Evolutionary conservation across 2,888 invertebrate species (phyloP).

Genomic region (Notodromas monacha): DNA sequence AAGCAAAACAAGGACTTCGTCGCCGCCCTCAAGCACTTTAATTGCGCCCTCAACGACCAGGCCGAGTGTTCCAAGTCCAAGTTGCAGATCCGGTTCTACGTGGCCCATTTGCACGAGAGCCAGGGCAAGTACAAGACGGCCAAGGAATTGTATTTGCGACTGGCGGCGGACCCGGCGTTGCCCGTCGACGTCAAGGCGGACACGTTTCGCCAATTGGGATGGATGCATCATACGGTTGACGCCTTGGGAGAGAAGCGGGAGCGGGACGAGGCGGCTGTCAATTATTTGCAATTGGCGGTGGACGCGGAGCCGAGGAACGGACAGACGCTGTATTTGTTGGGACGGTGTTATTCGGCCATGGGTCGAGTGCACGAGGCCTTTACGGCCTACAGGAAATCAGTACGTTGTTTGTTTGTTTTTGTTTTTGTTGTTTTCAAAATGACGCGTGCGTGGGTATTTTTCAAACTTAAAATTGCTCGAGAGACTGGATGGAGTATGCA

Average conservation of each 20-base stretch:
- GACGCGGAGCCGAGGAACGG: conserved; percentile 75
- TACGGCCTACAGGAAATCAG: conserved; percentile 85
- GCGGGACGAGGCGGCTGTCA: conserved; percentile 53
- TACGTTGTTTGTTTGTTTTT: too few species aligned
- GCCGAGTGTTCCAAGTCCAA: conserved; percentile 54
- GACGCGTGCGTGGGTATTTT: too few species aligned
- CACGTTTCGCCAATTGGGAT: conserved; percentile 68
- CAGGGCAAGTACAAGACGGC: conserved; percentile 65
- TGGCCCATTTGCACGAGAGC: conserved; percentile 81
- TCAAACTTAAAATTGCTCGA: too few species aligned
- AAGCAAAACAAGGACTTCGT: conserved; percentile 74
- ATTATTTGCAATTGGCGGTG: conserved; percentile 64
- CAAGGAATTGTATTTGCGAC: conserved; percentile 60
- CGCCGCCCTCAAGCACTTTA: conserved; percentile 67
- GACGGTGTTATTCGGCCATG: conserved; percentile 73
- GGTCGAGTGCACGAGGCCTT: conserved; percentile 98
- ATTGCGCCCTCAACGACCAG: conserved; percentile 52
- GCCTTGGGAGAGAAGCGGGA: conserved; percentile 52
- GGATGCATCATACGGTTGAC: conserved; percentile 73
- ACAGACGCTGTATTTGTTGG: conserved; percentile 75
- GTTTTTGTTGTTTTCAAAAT: too few species aligned
- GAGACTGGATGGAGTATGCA: too few species aligned
- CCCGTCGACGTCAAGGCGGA: conserved; percentile 53
- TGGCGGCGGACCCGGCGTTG: conserved; percentile 40
- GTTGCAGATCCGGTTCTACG: conserved; percentile 64